Conservation (phyloP, 2,113 vertebrate species). For the Melanerpes formicivorus region DNA sequence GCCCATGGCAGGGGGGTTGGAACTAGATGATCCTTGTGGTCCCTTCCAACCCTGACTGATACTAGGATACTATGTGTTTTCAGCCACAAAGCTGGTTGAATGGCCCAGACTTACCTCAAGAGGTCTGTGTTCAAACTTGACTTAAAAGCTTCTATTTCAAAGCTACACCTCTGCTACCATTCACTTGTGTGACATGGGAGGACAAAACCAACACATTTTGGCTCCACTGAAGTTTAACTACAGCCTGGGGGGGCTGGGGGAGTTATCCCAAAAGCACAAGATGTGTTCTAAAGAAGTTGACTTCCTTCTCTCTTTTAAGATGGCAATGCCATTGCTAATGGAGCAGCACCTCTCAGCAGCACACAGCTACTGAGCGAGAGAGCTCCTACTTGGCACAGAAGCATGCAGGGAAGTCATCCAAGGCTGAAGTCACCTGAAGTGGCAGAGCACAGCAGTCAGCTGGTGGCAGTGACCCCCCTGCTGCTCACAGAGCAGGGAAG, state of each 20-base stretch:
- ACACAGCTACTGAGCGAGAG: neutral
- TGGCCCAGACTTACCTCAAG: neutral
- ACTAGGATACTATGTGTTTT: neutral
- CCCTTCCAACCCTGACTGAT: too few species aligned
- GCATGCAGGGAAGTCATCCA: neutral
- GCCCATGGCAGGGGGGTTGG: too few species aligned
- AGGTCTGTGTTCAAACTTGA: neutral
- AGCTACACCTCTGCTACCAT: neutral
- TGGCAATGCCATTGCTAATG: neutral
- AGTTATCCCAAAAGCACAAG: neutral
- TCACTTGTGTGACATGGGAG: neutral
- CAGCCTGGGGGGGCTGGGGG: neutral
- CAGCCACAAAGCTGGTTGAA: neutral
- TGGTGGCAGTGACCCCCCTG: neutral
- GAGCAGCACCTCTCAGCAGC: neutral
- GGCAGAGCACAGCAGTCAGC: neutral
- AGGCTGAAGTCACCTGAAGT: neutral
- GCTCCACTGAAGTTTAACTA: neutral
- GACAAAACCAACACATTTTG: neutral
- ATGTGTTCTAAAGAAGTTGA: neutral
- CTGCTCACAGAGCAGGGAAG: neutral
- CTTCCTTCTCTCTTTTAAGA: neutral
- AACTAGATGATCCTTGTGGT: too few species aligned
- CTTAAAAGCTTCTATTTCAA: neutral
- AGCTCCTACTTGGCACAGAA: neutral